Percentiles rank a stretch among this genome's conserved stretches.
Evolutionary conservation across 2,888 invertebrate species (phyloP).

Genomic region (Physocephala rufipes): DNA sequence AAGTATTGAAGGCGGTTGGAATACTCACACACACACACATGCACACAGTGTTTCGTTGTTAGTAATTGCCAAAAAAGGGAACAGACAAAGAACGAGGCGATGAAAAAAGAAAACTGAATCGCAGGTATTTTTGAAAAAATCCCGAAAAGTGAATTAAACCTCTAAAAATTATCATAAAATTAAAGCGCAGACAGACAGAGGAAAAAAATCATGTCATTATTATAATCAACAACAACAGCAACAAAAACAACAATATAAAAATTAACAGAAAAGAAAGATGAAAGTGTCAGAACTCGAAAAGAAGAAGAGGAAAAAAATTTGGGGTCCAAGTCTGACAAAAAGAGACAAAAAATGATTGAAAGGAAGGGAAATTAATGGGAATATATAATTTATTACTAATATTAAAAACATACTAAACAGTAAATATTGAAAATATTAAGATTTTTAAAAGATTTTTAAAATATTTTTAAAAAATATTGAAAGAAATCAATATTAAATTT

Average conservation of each 20-base stretch:
- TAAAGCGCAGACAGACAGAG: slow-evolving; percentile 4
- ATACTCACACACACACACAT: slow-evolving; percentile 4
- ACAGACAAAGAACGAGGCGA: background rate
- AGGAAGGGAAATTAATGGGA: too few species aligned
- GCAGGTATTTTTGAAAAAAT: slow-evolving; percentile 24
- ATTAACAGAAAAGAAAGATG: too few species aligned
- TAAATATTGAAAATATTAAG: too few species aligned
- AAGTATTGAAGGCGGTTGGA: too few species aligned
- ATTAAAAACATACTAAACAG: too few species aligned
- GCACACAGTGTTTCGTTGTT: background rate
- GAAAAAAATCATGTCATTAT: background rate
- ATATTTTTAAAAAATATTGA: too few species aligned
- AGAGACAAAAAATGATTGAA: too few species aligned
- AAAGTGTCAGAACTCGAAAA: background rate
- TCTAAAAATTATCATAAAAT: background rate
- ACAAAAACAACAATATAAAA: slow-evolving; percentile 16
- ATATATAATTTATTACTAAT: too few species aligned
- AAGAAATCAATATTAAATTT: too few species aligned
- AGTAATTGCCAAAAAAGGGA: background rate
- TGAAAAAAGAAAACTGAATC: slow-evolving; percentile 5
- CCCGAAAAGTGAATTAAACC: background rate
- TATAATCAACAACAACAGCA: background rate
- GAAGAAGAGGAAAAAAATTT: background rate
- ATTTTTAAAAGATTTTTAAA: too few species aligned
- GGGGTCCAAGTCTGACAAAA: background rate